Conservation (phyloP, 1,140 invertebrate species). For the Penaeus indicus region DNA sequence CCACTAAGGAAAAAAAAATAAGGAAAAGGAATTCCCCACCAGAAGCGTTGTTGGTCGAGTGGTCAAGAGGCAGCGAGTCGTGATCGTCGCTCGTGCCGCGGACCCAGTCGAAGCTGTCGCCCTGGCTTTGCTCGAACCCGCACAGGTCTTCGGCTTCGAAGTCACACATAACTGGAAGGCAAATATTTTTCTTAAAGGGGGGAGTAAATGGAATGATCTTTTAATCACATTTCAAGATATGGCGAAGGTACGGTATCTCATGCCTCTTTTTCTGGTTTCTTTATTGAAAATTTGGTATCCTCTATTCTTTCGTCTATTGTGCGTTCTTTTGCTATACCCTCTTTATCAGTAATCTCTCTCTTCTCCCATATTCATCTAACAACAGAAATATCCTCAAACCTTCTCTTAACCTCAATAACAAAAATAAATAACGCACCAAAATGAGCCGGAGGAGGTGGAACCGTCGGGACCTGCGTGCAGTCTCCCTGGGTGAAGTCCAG, state of each 20-base stretch:
- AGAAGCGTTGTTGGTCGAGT: slow-evolving; percentile 37
- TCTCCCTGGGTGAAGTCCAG: not conserved
- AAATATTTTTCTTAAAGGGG: not conserved
- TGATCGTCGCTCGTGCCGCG: slow-evolving; percentile 37
- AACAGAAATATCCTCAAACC: not conserved
- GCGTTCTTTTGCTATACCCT: too few species aligned
- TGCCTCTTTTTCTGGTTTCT: too few species aligned
- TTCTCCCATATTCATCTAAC: too few species aligned
- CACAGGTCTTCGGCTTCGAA: slow-evolving; percentile 59
- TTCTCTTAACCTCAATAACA: not conserved
- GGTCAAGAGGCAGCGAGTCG: slow-evolving; percentile 39
- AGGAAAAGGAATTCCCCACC: slow-evolving; percentile 10
- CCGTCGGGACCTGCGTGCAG: slow-evolving; percentile 26
- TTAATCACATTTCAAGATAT: too few species aligned
- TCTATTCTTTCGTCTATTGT: too few species aligned
- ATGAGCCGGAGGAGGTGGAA: slow-evolving; percentile 33
- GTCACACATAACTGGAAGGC: slow-evolving; percentile 50
- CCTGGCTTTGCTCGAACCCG: slow-evolving; percentile 49
- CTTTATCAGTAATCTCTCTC: too few species aligned
- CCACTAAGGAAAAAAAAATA: not conserved
- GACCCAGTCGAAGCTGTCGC: slow-evolving; percentile 44
- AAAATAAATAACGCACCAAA: slow-evolving; percentile 20
- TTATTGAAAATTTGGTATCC: too few species aligned
- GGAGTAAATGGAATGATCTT: not conserved
- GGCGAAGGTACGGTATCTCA: too few species aligned